A percentile compares a stretch with the other conserved stretches of the same genome.
These are phyloP conservation scores for Thalassophryne amazonica DNA, from an alignment of 2,797 vertebrate species.

Conservation along the genomic window DNA sequence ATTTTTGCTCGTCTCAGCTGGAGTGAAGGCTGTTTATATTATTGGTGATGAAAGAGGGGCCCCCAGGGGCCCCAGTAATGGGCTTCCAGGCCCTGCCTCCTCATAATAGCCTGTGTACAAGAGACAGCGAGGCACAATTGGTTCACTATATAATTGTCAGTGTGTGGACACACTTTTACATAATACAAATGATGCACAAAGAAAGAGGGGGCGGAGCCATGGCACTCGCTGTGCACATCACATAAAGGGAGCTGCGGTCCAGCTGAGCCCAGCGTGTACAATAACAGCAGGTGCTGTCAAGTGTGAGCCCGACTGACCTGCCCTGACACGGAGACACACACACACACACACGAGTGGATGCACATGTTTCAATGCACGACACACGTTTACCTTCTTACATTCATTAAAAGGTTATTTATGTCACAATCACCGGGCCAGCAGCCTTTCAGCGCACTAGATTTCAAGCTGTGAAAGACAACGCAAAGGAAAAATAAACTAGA, in stretches of 20 bases:
- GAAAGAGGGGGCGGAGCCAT: constrained; percentile 11
- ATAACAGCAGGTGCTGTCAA: constrained; percentile 74
- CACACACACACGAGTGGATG: constrained; percentile 17
- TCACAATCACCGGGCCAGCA: too few species aligned
- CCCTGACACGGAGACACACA: constrained; percentile 47
- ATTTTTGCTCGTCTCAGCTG: constrained; percentile 55
- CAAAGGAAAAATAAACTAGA: too few species aligned
- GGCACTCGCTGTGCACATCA: constrained; percentile 20
- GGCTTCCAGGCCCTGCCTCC: constrained; percentile 55
- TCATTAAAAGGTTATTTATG: too few species aligned
- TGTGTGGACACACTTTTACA: constrained; percentile 54
- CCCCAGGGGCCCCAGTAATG: constrained; percentile 60
- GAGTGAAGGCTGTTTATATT: constrained; percentile 67
- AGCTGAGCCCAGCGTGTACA: constrained; percentile 68
- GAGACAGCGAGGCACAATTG: constrained; percentile 32
- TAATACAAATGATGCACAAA: constrained; percentile 56
- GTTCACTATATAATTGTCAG: constrained; percentile 56
- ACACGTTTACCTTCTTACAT: too few species aligned
- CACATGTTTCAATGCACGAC: constrained; percentile 19
- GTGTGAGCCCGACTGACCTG: constrained; percentile 57
- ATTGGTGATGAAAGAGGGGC: constrained; percentile 62
- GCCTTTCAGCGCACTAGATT: too few species aligned
- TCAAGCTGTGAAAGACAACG: too few species aligned
- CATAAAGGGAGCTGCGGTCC: constrained; percentile 60
- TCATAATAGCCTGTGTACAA: constrained; percentile 50